phyloP scores from a whole-genome alignment of 2,888 invertebrate species.

The Limenitis camilla region DNA sequence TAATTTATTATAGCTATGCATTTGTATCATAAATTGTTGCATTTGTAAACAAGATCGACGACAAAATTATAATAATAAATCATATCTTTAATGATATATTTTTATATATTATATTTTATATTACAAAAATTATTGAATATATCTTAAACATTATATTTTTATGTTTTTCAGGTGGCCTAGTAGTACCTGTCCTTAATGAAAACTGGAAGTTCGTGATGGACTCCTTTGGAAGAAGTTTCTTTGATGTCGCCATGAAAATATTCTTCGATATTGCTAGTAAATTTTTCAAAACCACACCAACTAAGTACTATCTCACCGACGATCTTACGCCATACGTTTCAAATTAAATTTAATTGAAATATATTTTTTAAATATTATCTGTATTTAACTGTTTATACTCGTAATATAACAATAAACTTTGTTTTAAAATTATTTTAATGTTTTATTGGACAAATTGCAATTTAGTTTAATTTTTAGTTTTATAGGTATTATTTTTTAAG shows the following conservation, averaged over 20 bases:
- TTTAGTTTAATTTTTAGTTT: too few relatives aligned
- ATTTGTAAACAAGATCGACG: too few relatives aligned
- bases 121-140: neutral
- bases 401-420: too few relatives aligned
- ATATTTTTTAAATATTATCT: too few relatives aligned
- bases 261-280: conserved; percentile 9
- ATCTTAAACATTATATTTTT: neutral
- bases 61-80: neutral
- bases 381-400: too few relatives aligned
- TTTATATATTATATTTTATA: neutral
- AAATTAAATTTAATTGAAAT: neutral
- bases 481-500: too few relatives aligned
- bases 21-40: too few relatives aligned
- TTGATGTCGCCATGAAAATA: conserved; percentile 23
- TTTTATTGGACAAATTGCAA: too few relatives aligned
- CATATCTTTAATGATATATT: neutral
- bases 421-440: too few relatives aligned
- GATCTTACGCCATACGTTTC: conserved; percentile 5
- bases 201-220: conserved; percentile 27
- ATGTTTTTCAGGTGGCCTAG: neutral
- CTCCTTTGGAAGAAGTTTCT: conserved; percentile 24
- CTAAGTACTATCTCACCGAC: conserved; percentile 1
- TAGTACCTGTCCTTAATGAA: conserved; percentile 26
- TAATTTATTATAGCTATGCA: too few relatives aligned
- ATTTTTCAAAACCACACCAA: conserved; percentile 5